Percentiles rank a stretch among this genome's conserved stretches.
phyloP scores from a whole-genome alignment of 2,797 vertebrate species.

The Gymnocypris eckloni region DNA sequence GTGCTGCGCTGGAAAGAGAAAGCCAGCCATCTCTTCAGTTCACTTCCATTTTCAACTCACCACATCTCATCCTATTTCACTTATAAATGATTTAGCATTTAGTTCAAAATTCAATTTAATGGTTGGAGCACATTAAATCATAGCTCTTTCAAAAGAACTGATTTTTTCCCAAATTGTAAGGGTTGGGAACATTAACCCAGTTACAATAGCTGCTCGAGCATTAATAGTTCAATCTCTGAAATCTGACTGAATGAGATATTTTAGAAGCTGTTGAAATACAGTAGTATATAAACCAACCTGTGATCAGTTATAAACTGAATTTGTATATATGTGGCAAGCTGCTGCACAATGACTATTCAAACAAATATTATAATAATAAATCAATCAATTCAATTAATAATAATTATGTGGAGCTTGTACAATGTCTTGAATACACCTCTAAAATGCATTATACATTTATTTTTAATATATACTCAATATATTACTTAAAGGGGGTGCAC shows the following conservation, averaged over 20 bases:
- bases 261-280: neutral
- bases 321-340: neutral
- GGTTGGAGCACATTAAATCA: conserved; percentile 2
- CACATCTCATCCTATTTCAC: conserved; percentile 18
- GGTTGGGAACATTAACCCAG: neutral
- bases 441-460: neutral
- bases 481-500: neutral
- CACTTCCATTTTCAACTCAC: conserved; percentile 15
- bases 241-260: neutral
- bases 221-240: neutral
- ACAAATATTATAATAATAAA: no score
- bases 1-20: conserved; percentile 50
- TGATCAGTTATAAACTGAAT: neutral
- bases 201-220: neutral
- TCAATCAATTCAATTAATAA: no score
- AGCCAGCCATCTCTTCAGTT: conserved; percentile 25
- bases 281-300: neutral
- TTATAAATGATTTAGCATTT: conserved; percentile 20
- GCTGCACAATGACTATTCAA: neutral
- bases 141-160: neutral
- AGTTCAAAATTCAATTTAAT: conserved; percentile 1
- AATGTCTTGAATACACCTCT: conserved; percentile 1
- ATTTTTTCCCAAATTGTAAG: neutral
- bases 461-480: neutral
- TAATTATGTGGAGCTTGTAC: neutral